These are phyloP conservation scores for Caenorhabditis macrosperma DNA, from an alignment of 2,888 invertebrate species.

Conservation along the genomic window DNA sequence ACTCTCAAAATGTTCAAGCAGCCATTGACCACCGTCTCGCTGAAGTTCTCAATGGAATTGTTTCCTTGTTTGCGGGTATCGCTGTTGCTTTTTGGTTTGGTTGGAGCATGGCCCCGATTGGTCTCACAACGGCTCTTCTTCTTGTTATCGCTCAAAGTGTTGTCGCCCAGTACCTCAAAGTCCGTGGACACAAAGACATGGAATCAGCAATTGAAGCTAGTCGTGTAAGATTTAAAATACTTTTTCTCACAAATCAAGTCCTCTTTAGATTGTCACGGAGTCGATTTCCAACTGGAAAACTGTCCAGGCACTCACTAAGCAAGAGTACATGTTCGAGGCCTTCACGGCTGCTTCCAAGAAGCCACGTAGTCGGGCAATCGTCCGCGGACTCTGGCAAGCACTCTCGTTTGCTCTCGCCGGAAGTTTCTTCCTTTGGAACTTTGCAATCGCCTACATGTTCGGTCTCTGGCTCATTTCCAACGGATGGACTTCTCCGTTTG, in stretches of 20 bases:
- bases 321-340: conserved; percentile 79
- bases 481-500: conserved; percentile 69
- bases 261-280: conserved; percentile 81
- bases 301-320: conserved; percentile 81
- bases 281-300: conserved; percentile 81
- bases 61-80: conserved; percentile 71
- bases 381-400: conserved; percentile 70
- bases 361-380: conserved; percentile 68
- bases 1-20: conserved; percentile 82
- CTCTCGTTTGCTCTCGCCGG: conserved; percentile 67
- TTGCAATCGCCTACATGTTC: conserved; percentile 74
- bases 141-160: conserved; percentile 63
- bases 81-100: conserved; percentile 75
- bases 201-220: conserved; percentile 71
- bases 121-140: conserved; percentile 70
- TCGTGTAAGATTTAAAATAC: too few species aligned
- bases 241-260: too few species aligned
- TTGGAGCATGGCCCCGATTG: conserved; percentile 77
- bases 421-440: conserved; percentile 73
- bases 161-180: conserved; percentile 72
- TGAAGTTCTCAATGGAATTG: conserved; percentile 72
- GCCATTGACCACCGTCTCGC: conserved; percentile 76
- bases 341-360: conserved; percentile 63
- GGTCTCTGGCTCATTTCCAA: conserved; percentile 72
- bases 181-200: conserved; percentile 70